These are phyloP conservation scores for Scaptodrosophila latifasciaeformis DNA, from an alignment of 2,888 invertebrate species.

Conservation along the genomic window DNA sequence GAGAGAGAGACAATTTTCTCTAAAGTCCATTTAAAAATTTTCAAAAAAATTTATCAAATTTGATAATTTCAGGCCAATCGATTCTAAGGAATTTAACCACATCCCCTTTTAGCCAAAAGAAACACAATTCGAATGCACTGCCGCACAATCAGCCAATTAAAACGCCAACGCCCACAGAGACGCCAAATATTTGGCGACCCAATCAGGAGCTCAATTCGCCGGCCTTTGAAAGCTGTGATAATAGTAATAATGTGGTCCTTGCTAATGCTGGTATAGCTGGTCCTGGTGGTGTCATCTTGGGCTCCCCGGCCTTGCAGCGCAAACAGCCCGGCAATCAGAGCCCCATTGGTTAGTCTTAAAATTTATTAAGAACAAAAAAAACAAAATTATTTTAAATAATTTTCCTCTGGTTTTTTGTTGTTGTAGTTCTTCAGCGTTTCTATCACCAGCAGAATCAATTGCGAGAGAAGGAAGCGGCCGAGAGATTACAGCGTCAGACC, in stretches of 20 bases:
- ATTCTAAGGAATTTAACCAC: constrained; percentile 73
- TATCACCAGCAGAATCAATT: constrained; percentile 86
- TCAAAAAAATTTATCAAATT: no score
- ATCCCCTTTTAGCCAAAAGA: constrained; percentile 74
- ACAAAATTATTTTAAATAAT: not conserved
- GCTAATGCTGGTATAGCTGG: no score
- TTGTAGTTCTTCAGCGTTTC: constrained; percentile 82
- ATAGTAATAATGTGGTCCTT: constrained; percentile 34
- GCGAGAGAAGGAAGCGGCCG: constrained; percentile 76
- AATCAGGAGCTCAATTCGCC: constrained; percentile 28
- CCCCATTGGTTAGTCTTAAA: constrained; percentile 79
- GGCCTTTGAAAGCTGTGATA: constrained; percentile 50
- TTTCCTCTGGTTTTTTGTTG: not conserved
- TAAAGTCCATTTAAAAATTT: no score
- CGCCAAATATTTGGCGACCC: constrained; percentile 40
- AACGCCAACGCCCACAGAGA: not conserved
- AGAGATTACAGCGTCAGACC: constrained; percentile 62
- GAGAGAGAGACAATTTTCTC: no score
- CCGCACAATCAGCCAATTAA: constrained; percentile 15
- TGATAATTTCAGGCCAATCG: constrained; percentile 70
- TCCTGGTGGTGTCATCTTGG: no score
- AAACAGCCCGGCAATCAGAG: constrained; percentile 82
- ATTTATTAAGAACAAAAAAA: no score
- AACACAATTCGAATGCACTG: constrained; percentile 47
- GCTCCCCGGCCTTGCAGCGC: constrained; percentile 44